A percentile compares a stretch with the other conserved stretches of the same genome.
phyloP scores from a whole-genome alignment of 30 jellyfish, hydroid and myxozoan species.

The Hydra vulgaris region DNA sequence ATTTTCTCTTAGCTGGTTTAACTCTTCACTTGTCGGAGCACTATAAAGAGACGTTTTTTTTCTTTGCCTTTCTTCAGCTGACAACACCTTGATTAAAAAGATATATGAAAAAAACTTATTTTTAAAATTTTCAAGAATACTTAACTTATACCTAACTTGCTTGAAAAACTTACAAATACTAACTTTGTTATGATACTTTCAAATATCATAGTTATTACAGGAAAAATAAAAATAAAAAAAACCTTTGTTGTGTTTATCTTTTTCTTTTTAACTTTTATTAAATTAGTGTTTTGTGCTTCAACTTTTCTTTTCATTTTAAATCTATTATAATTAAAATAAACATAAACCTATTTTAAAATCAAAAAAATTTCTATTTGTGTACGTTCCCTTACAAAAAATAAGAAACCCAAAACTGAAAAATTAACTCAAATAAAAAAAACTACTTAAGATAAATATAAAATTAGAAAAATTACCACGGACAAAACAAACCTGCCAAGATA shows the following conservation, averaged over 20 bases:
- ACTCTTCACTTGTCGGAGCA: conserved; percentile 85
- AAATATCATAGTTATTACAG: too few species aligned
- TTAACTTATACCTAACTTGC: too few species aligned
- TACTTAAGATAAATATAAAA: too few species aligned
- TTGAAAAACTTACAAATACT: too few species aligned
- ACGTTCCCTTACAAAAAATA: too few species aligned
- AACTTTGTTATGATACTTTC: too few species aligned
- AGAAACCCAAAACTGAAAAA: too few species aligned
- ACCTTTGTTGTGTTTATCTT: not conserved
- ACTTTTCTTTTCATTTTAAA: conserved; percentile 4
- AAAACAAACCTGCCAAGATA: too few species aligned
- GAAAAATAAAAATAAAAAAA: not conserved
- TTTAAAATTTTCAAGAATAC: too few species aligned
- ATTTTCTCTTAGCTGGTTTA: conserved; percentile 63
- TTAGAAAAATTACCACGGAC: too few species aligned
- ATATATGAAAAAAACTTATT: not conserved
- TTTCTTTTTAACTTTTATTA: not conserved
- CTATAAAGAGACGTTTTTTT: conserved; percentile 48
- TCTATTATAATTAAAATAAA: not conserved
- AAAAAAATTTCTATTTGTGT: too few species aligned
- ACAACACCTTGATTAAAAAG: not conserved
- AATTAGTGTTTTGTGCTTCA: not conserved
- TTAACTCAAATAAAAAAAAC: too few species aligned
- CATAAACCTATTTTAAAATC: not conserved
- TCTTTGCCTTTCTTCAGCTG: conserved; percentile 60